Base-by-base conservation (phyloP, 2,797 vertebrate species). In the Brotula barbata region DNA sequence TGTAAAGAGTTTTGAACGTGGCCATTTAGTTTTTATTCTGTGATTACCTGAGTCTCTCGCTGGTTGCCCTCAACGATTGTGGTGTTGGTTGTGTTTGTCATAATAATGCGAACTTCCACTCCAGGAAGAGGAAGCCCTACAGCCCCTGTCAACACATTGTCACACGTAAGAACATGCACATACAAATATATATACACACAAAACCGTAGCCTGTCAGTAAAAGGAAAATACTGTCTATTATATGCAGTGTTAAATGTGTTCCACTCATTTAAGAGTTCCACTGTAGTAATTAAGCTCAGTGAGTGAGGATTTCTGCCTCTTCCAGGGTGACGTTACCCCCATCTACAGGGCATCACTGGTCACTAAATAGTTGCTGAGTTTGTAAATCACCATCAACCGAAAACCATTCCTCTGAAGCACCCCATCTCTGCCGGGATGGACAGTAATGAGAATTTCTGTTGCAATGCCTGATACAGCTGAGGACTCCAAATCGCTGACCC, bases 51-150 rank as follows among this genome's bases (percentile, higher is more conserved):
- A 0, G 93, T 96, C 39, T 68, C 68, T 45, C 46, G 59, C 46
- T 92, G 90, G 50, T 92, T 89, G 10, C 95, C 94, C 79, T 94
- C 90, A 0, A 90, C 93, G 0, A 95, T 93, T 25, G 88, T 3
- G 1, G 80, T 58, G 59, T 87, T 91, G 65, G 62, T 75, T 1
- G 46, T 37, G 36, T 87, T 91, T 79, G 91, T 89, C 4, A 93
- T 92, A 68, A 90, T 87, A 3, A 98, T 93, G 52, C 91, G 82
- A 36, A 98, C 95, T 14, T 93, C 71, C 5, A 98, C 92, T 0
- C 92, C 86, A 0, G 95, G 95, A 13, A 99, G 91, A 0, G 96
- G 96, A 15, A 80, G 85, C n/a, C 96, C 96, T 49, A 98, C 96
- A 0, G 97, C 91, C 5, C 96, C 96, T 98, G 81, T 57, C 0